These are phyloP conservation scores for Tinamus guttatus DNA, from an alignment of 2,113 vertebrate species.

Conservation along the genomic window DNA sequence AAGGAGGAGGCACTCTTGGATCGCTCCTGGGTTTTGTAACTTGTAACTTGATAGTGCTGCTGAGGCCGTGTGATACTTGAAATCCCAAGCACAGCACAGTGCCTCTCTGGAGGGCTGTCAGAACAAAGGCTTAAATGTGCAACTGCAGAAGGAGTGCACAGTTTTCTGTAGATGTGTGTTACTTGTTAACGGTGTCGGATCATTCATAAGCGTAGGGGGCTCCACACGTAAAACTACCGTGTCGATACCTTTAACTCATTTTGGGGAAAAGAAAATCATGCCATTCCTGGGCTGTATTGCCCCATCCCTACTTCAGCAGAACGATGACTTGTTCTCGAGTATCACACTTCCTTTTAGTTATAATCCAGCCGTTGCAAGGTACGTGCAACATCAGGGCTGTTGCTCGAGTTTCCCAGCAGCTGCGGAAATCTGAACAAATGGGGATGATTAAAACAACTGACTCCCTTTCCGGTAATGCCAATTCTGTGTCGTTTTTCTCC, in stretches of 20 bases:
- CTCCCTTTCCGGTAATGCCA: neutral
- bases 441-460: neutral
- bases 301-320: neutral
- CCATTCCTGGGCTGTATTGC: neutral
- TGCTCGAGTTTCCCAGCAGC: neutral
- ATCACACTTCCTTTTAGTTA: neutral
- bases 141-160: fast-evolving
- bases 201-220: too few relatives aligned
- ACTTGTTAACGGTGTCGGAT: neutral
- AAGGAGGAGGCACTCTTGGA: neutral
- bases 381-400: neutral
- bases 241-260: neutral
- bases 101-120: neutral
- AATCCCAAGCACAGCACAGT: neutral
- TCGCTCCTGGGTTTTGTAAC: neutral
- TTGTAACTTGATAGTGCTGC: neutral
- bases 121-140: neutral
- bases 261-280: fast-evolving
- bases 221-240: too few relatives aligned
- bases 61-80: neutral
- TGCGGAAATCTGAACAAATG: neutral
- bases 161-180: neutral
- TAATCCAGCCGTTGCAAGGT: neutral
- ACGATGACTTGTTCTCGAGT: neutral
- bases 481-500: neutral